Evolutionary conservation across 2,888 invertebrate species (phyloP).

Genomic region (Microplitis deprimator): DNA sequence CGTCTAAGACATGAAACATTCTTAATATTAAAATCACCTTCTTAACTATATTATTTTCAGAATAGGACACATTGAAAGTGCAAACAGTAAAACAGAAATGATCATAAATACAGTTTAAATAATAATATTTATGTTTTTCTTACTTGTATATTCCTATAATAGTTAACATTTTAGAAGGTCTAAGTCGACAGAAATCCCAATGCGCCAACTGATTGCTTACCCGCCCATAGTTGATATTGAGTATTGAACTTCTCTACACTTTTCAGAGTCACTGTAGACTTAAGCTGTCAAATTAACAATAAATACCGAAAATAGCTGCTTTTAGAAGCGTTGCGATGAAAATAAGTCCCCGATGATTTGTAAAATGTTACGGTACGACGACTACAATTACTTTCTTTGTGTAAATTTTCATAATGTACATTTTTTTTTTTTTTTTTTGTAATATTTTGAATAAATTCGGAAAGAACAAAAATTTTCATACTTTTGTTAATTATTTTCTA

Average conservation of each 20-base stretch:
- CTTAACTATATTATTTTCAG: no score
- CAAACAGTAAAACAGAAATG: not conserved
- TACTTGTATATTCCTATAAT: not conserved
- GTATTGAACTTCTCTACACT: constrained; percentile 29
- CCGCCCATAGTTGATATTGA: constrained; percentile 44
- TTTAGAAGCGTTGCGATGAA: constrained; percentile 51
- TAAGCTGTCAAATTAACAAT: constrained; percentile 59
- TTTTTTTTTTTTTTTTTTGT: not conserved
- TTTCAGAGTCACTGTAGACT: constrained; percentile 42
- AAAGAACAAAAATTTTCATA: not conserved
- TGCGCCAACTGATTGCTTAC: constrained; percentile 56
- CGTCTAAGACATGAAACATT: no score
- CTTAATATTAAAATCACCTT: no score
- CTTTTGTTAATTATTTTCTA: not conserved
- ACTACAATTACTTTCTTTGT: constrained; percentile 33
- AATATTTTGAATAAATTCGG: not conserved
- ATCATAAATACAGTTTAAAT: not conserved
- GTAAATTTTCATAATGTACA: not conserved
- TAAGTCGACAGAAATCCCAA: constrained; percentile 53
- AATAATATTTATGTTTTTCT: not conserved
- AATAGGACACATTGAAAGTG: no score
- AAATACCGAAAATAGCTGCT: constrained; percentile 63
- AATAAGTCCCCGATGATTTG: constrained; percentile 54
- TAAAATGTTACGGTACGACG: constrained; percentile 53
- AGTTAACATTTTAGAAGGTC: not conserved